These are phyloP conservation scores for Brachionus asplanchnoidis DNA, from an alignment of 1,140 invertebrate genomes.

Conservation along the genomic window DNA sequence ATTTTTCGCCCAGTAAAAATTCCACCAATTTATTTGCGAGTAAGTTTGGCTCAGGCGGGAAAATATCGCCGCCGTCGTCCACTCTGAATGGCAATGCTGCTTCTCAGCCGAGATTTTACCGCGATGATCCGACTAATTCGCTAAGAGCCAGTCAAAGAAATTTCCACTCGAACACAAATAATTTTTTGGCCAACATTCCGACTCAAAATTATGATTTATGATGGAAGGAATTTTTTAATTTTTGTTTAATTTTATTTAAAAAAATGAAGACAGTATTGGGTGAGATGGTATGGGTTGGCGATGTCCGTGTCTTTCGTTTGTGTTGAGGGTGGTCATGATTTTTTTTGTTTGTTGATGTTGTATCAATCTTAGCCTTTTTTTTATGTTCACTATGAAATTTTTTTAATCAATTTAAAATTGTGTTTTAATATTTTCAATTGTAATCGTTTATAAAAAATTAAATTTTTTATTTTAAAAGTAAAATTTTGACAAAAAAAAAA, in stretches of 20 bases:
- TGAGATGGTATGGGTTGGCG: not conserved
- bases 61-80: not conserved
- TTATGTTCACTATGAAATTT: not conserved
- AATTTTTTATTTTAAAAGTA: too few relatives aligned
- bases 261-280: not conserved
- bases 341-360: not conserved
- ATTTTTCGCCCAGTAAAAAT: constrained; percentile 14
- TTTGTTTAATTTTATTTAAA: not conserved
- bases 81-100: not conserved
- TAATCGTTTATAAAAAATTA: not conserved
- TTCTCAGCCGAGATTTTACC: not conserved
- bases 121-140: not conserved
- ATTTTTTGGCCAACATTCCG: not conserved
- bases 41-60: not conserved
- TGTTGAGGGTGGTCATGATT: not conserved
- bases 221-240: not conserved
- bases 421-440: not conserved
- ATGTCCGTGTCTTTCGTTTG: not conserved
- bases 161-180: not conserved
- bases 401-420: not conserved
- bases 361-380: not conserved
- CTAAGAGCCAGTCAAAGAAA: constrained; percentile 7
- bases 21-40: not conserved
- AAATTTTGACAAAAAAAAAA: not conserved
- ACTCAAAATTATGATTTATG: not conserved